Evolutionary conservation across 2,888 invertebrate species (phyloP).

Genomic region (Imbricaverruca yamaguchii): DNA sequence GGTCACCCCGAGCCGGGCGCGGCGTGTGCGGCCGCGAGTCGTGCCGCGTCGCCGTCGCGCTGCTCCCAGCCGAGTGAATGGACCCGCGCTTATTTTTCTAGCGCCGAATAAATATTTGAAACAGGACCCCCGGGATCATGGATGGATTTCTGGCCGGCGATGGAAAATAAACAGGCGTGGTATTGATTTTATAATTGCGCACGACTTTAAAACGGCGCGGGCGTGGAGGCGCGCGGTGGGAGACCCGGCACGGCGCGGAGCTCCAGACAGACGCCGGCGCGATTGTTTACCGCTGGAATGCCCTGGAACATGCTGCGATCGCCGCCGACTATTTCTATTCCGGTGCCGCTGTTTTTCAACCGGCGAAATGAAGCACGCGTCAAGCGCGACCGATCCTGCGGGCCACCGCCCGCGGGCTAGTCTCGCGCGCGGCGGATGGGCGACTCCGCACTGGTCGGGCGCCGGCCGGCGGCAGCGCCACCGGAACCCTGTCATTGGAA

Average conservation of each 20-base stretch:
- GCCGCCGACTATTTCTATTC: neutral
- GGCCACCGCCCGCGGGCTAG: neutral
- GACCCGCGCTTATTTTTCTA: neutral
- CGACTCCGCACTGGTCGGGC: neutral
- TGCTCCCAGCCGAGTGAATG: neutral
- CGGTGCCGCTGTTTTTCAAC: neutral
- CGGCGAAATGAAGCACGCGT: neutral
- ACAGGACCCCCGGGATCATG: neutral
- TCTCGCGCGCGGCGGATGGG: neutral
- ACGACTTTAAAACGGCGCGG: neutral
- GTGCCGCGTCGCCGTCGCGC: neutral
- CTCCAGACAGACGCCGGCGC: neutral
- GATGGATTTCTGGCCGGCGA: neutral
- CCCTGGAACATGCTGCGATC: neutral
- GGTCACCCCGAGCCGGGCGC: too few species aligned
- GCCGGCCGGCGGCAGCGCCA: neutral
- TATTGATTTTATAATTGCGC: conserved; percentile 9
- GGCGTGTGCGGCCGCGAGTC: too few species aligned
- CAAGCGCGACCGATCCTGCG: neutral
- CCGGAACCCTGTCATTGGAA: neutral
- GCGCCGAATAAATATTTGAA: conserved; percentile 17
- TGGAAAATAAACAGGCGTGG: conserved; percentile 12
- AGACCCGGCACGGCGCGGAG: neutral
- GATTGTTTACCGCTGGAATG: neutral
- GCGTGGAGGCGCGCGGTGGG: neutral